A percentile compares a stretch with the other conserved stretches of the same genome.
These are phyloP conservation scores for Drosophila mauritiana DNA, from an alignment of 1,140 invertebrate genomes.

Conservation along the genomic window DNA sequence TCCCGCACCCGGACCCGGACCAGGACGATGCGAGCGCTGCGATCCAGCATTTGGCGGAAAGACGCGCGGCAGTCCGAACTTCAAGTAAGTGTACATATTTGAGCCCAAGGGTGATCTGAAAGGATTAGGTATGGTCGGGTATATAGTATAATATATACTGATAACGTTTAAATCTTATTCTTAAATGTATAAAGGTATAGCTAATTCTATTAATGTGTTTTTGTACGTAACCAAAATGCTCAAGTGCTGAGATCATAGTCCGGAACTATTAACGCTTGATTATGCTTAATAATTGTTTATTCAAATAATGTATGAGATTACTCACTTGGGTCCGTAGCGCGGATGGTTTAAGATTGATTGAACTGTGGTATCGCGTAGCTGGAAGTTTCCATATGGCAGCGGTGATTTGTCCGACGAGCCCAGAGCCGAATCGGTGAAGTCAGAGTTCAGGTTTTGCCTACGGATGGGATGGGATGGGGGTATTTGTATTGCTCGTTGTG, in stretches of 20 bases:
- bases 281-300: conserved; percentile 9
- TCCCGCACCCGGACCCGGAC: conserved; percentile 74
- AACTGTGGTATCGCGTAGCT: conserved; percentile 95
- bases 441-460: conserved; percentile 97
- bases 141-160: background rate
- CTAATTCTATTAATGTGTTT: background rate
- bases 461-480: background rate
- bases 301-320: conserved; percentile 33
- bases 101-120: conserved; percentile 91
- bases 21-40: conserved; percentile 86
- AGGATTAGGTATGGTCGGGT: background rate
- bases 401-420: conserved; percentile 95
- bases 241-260: conserved; percentile 13
- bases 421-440: conserved; percentile 96
- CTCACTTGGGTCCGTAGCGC: conserved; percentile 93
- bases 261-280: conserved; percentile 20
- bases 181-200: background rate
- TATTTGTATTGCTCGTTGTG: background rate
- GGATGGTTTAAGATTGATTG: conserved; percentile 97
- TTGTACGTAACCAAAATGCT: background rate
- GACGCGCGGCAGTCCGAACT: conserved; percentile 95
- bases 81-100: conserved; percentile 96
- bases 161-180: background rate
- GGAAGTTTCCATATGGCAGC: conserved; percentile 96
- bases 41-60: conserved; percentile 91